These are phyloP conservation scores for Pteropus rufus DNA, from an alignment of 2,797 vertebrate species.

Conservation along the genomic window DNA sequence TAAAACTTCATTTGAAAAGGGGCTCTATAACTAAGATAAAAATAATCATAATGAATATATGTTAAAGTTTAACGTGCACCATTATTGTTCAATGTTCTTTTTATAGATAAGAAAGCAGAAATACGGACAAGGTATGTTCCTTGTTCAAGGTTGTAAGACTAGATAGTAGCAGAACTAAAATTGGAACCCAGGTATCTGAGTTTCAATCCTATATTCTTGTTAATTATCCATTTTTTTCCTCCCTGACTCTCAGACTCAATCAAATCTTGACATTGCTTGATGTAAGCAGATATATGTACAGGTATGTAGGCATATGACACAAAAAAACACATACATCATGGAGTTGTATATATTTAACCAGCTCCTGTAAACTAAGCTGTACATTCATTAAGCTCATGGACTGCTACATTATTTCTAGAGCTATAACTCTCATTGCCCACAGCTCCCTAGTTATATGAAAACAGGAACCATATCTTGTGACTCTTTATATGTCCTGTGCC, in stretches of 20 bases:
- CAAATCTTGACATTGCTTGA: background rate
- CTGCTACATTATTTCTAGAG: background rate
- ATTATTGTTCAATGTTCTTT: background rate
- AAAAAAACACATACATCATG: background rate
- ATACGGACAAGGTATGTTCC: background rate
- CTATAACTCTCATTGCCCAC: background rate
- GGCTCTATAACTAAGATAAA: background rate
- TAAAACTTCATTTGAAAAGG: background rate
- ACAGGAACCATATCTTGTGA: background rate
- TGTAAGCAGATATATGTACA: background rate
- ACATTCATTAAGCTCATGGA: background rate
- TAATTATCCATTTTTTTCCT: background rate
- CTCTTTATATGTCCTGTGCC: background rate
- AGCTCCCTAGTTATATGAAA: background rate
- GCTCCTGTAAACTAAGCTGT: background rate
- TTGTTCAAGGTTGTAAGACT: background rate
- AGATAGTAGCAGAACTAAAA: background rate
- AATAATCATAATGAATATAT: background rate
- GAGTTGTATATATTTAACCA: background rate
- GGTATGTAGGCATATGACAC: background rate
- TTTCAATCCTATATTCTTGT: background rate
- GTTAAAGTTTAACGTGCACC: background rate
- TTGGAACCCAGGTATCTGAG: background rate
- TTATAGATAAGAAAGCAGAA: background rate
- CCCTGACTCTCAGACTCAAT: background rate